Conservation (phyloP, 2,888 invertebrate genomes). For the Tuta absoluta region DNA sequence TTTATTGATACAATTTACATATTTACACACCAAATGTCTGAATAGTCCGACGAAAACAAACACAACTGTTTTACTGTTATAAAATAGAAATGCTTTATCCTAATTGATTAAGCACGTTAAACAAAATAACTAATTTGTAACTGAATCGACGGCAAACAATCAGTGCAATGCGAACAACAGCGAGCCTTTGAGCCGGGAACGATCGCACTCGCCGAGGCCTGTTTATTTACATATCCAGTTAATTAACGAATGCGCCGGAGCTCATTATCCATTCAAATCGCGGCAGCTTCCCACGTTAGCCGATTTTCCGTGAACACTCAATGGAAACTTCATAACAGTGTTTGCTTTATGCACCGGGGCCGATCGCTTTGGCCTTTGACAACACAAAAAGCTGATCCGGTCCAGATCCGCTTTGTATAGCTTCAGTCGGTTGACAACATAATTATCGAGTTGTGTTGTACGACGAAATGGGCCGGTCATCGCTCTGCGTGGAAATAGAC, state of each 20-base stretch:
- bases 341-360: slow-evolving; percentile 74
- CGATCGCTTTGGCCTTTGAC: slow-evolving; percentile 76
- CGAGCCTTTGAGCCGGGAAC: slow-evolving; percentile 64
- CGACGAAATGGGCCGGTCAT: slow-evolving; percentile 62
- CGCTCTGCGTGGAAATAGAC: slow-evolving; percentile 58
- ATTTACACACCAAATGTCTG: slow-evolving; percentile 2
- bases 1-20: slow-evolving; percentile 13
- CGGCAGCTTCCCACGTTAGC: slow-evolving; percentile 70
- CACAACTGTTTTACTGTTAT: background rate
- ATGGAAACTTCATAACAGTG: slow-evolving; percentile 77
- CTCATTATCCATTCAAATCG: slow-evolving; percentile 78
- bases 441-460: slow-evolving; percentile 66
- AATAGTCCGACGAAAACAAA: background rate
- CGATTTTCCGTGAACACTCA: slow-evolving; percentile 69
- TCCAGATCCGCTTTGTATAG: slow-evolving; percentile 72
- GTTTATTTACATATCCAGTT: slow-evolving; percentile 76
- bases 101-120: slow-evolving; percentile 33
- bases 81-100: slow-evolving; percentile 29
- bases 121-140: slow-evolving; percentile 42
- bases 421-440: slow-evolving; percentile 74
- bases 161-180: slow-evolving; percentile 50
- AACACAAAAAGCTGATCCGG: slow-evolving; percentile 75
- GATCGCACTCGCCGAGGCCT: slow-evolving; percentile 57
- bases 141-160: slow-evolving; percentile 58
- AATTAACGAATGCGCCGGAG: slow-evolving; percentile 70